Base-by-base conservation (phyloP, 2,797 vertebrate species). In the Chanos chanos region DNA sequence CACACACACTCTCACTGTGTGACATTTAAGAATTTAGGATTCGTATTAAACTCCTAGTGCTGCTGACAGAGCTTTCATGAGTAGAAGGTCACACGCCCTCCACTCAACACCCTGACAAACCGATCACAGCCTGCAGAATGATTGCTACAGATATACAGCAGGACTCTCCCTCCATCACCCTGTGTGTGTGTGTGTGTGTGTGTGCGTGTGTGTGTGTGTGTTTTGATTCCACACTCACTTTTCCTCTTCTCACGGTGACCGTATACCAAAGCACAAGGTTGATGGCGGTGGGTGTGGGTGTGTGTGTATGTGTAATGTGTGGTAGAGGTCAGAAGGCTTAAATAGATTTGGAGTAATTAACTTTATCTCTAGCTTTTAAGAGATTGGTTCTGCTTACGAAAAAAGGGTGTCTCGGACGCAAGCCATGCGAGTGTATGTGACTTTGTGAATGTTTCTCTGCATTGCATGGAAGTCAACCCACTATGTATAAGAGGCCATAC, bases 241-340 rank as follows among this genome's bases (percentile, higher is more conserved):
- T 30, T 25, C 7, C 4, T n/a, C 31, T 13, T 2, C 10, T n/a
- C 15, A 7, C 19, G n/a, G n/a, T n/a, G n/a, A n/a, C n/a, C n/a
- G n/a, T n/a, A n/a, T n/a, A n/a, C n/a, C n/a, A n/a, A n/a, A n/a
- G n/a, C n/a, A n/a, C n/a, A n/a, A n/a, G n/a, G n/a, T n/a, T n/a
- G n/a, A n/a, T n/a, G n/a, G n/a, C n/a, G n/a, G 27, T 19, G 48
- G 31, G 27, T 34, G n/a, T 27, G 47, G 27, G 47, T 28, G 27
- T 49, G 8, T 31, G 47, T 31, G 44, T 48, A 24, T 22, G 22
- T 27, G 47, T 75, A 75, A 73, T 1, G 36, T 57, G 59, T 50
- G 39, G 60, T 3, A 30, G 24, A 9, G 47, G 59, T 22, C 7
- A n/a, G n/a, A n/a, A 41, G 39, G 18, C 18, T 15, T 7, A 43